Conservation (phyloP, 1,140 invertebrate genomes). For the Drosophila cardini region DNA sequence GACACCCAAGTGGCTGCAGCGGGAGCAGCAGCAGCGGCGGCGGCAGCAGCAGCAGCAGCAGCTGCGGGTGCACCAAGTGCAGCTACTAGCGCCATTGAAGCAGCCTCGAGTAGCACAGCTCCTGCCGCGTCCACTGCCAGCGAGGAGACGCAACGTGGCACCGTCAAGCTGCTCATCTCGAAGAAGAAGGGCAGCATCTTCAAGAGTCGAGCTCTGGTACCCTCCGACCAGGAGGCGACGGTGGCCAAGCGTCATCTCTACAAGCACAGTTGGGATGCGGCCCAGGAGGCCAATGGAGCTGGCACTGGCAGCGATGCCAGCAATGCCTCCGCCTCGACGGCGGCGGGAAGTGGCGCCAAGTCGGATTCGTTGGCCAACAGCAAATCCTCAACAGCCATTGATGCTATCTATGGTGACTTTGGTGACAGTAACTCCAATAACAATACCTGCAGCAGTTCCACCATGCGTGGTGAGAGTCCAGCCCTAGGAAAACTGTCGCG, state of each 20-base stretch:
- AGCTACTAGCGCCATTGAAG: conserved; percentile 67
- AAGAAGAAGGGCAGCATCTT: conserved; percentile 95
- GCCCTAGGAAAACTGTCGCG: conserved; percentile 66
- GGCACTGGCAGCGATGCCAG: conserved; percentile 73
- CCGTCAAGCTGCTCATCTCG: conserved; percentile 88
- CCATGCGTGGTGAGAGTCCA: conserved; percentile 72
- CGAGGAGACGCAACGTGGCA: conserved; percentile 68
- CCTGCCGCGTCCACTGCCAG: conserved; percentile 77
- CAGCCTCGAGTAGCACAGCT: conserved; percentile 71
- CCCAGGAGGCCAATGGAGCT: conserved; percentile 82
- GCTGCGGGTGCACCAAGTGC: conserved; percentile 42
- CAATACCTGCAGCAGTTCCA: conserved; percentile 63
- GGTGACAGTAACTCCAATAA: conserved; percentile 66
- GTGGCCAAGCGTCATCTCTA: conserved; percentile 93
- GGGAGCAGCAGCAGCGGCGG: conserved; percentile 37
- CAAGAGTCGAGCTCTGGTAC: conserved; percentile 91
- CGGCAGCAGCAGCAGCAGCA: conserved; percentile 61
- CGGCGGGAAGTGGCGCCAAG: conserved; percentile 48
- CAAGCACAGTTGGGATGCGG: conserved; percentile 94
- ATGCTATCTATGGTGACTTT: conserved; percentile 76
- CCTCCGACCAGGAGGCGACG: conserved; percentile 87
- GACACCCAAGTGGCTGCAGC: conserved; percentile 61
- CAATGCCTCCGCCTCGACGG: conserved; percentile 59
- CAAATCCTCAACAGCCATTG: conserved; percentile 51
- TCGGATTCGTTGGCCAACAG: conserved; percentile 40